phyloP scores from a whole-genome alignment of 2,888 invertebrate species.

The Nomada flava region DNA sequence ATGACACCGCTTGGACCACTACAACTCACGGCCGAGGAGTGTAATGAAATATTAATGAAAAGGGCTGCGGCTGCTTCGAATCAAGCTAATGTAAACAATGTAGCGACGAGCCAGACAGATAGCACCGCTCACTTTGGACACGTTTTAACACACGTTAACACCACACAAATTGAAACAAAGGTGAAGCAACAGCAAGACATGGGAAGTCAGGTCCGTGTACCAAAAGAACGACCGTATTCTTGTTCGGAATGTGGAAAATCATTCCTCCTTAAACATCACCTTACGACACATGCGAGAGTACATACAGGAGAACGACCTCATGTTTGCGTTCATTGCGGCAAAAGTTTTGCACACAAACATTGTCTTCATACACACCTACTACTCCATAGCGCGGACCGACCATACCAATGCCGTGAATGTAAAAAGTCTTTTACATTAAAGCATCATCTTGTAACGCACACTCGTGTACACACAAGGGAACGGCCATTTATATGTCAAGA shows the following conservation, averaged over 20 bases:
- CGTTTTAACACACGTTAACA: slow-evolving; percentile 83
- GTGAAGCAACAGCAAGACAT: slow-evolving; percentile 87
- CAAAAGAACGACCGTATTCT: slow-evolving; percentile 91
- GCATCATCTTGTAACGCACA: slow-evolving; percentile 93
- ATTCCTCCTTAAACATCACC: slow-evolving; percentile 92
- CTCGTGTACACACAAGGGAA: slow-evolving; percentile 91
- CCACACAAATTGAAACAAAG: slow-evolving; percentile 85
- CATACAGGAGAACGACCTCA: slow-evolving; percentile 93
- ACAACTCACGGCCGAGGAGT: slow-evolving; percentile 91
- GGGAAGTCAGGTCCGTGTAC: slow-evolving; percentile 85
- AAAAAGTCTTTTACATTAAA: slow-evolving; percentile 94
- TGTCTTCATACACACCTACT: slow-evolving; percentile 93
- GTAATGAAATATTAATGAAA: slow-evolving; percentile 92
- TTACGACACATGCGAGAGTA: slow-evolving; percentile 93
- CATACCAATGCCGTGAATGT: slow-evolving; percentile 93
- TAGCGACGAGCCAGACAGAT: slow-evolving; percentile 80
- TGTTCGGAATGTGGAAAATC: slow-evolving; percentile 94
- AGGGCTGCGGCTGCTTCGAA: slow-evolving; percentile 88
- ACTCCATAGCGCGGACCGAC: slow-evolving; percentile 92
- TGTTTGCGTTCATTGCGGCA: slow-evolving; percentile 91
- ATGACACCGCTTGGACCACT: slow-evolving; percentile 90
- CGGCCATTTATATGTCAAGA: slow-evolving; percentile 93
- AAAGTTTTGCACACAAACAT: slow-evolving; percentile 93
- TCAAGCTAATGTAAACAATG: slow-evolving; percentile 79
- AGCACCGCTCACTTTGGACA: slow-evolving; percentile 81